Percentiles rank a stretch among this genome's conserved stretches.
Evolutionary conservation across 2,888 invertebrate genomes (phyloP).

Genomic region (Vandiemenella viatica): DNA sequence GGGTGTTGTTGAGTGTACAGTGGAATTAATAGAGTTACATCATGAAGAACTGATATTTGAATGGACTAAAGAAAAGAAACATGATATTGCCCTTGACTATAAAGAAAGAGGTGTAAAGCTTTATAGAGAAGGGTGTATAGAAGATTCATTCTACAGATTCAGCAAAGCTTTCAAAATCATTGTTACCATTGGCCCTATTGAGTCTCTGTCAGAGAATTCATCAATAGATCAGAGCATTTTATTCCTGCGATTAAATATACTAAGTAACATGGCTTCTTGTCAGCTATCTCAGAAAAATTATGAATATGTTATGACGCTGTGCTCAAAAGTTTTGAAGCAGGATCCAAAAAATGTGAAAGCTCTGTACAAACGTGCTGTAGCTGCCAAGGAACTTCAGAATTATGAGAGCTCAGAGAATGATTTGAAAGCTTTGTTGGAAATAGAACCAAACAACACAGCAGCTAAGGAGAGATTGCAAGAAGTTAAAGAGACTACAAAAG

Average conservation of each 20-base stretch:
- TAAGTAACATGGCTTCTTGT: constrained; percentile 72
- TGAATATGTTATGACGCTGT: constrained; percentile 48
- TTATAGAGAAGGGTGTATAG: constrained; percentile 42
- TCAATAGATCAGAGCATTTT: constrained; percentile 37
- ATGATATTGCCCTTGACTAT: constrained; percentile 33
- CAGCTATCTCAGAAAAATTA: constrained; percentile 53
- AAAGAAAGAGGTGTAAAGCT: constrained; percentile 45
- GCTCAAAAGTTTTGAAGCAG: constrained; percentile 30
- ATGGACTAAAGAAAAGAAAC: constrained; percentile 40
- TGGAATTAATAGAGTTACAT: constrained; percentile 15
- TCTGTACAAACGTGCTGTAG: constrained; percentile 34
- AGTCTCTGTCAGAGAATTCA: constrained; percentile 26
- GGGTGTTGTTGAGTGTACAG: constrained; percentile 1
- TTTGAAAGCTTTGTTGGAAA: constrained; percentile 43
- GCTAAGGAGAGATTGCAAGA: constrained; percentile 40
- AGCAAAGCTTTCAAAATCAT: constrained; percentile 57
- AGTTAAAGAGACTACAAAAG: constrained; percentile 39
- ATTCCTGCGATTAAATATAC: constrained; percentile 39
- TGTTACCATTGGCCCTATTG: constrained; percentile 40
- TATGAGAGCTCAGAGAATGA: constrained; percentile 22
- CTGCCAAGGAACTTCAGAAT: constrained; percentile 26
- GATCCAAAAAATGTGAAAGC: constrained; percentile 34
- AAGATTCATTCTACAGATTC: constrained; percentile 59
- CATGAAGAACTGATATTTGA: constrained; percentile 31
- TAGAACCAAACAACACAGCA: constrained; percentile 51